Percentiles rank a stretch among this genome's conserved stretches.
These are phyloP conservation scores for Eurypyga helias DNA, from an alignment of 2,113 vertebrate genomes.

Conservation along the genomic window DNA sequence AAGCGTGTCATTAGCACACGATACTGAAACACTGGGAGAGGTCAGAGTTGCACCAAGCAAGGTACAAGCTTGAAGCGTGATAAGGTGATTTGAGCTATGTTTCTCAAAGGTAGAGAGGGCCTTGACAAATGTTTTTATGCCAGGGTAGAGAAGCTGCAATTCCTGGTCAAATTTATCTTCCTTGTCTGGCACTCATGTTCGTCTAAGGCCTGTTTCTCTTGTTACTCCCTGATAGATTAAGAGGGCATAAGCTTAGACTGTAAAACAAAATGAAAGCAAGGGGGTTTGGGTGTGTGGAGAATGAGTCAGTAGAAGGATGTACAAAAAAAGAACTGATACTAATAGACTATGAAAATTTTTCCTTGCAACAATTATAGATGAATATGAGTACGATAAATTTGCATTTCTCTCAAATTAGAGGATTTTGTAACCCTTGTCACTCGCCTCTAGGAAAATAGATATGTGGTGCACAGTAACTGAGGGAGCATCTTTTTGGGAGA, in stretches of 20 bases:
- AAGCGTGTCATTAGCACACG: not conserved
- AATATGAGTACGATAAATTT: not conserved
- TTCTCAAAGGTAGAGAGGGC: not conserved
- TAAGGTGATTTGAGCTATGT: not conserved
- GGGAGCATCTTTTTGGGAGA: not conserved
- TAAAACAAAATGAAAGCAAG: not conserved
- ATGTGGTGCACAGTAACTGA: not conserved
- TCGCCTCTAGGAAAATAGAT: not conserved
- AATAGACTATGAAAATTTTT: not conserved
- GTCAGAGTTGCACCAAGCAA: not conserved
- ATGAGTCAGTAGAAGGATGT: not conserved
- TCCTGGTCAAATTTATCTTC: not conserved
- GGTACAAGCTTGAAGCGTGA: not conserved
- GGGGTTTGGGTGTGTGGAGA: not conserved
- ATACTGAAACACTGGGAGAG: not conserved
- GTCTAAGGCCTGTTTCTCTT: not conserved
- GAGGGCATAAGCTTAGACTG: not conserved
- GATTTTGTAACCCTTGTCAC: not conserved
- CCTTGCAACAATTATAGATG: not conserved
- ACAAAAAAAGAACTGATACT: not conserved
- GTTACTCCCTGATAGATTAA: not conserved
- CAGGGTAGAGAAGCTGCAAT: not conserved
- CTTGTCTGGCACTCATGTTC: not conserved
- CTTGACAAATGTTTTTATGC: not conserved
- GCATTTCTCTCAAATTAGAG: not conserved